Evolutionary conservation across 2,888 invertebrate genomes (phyloP).

Genomic region (Tenodera sinensis): DNA sequence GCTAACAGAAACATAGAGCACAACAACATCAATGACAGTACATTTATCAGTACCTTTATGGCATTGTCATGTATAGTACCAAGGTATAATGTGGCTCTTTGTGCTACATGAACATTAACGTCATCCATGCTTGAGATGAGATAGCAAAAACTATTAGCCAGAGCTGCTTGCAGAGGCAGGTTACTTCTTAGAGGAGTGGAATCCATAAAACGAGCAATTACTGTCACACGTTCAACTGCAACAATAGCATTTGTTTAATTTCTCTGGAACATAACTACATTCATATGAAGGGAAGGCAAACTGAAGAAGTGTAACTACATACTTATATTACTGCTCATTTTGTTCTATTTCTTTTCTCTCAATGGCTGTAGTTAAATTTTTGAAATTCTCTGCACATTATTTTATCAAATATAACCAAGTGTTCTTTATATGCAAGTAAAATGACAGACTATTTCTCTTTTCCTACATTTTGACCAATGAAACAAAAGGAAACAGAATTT

Average conservation of each 20-base stretch:
- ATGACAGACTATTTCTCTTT: no score
- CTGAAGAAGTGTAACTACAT: no score
- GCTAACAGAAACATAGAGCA: neutral
- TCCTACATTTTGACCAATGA: no score
- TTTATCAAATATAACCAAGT: no score
- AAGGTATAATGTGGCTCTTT: slow-evolving; percentile 85
- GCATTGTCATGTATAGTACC: slow-evolving; percentile 91
- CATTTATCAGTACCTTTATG: slow-evolving; percentile 59
- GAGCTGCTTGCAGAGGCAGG: slow-evolving; percentile 80
- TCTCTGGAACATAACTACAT: neutral
- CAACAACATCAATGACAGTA: neutral
- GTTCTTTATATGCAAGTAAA: no score
- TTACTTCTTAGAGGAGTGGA: slow-evolving; percentile 81
- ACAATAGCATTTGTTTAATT: neutral
- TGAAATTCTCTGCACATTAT: no score
- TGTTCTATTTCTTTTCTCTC: no score
- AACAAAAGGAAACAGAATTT: no score
- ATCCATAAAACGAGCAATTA: slow-evolving; percentile 91
- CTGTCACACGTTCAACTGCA: slow-evolving; percentile 85
- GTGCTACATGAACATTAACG: slow-evolving; percentile 90
- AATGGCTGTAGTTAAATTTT: no score
- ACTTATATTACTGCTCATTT: no score
- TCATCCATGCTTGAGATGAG: slow-evolving; percentile 95
- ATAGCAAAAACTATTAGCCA: slow-evolving; percentile 96
- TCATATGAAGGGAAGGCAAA: no score